phyloP scores from a whole-genome alignment of 2,797 vertebrate genomes.

The Danio aesculapii region DNA sequence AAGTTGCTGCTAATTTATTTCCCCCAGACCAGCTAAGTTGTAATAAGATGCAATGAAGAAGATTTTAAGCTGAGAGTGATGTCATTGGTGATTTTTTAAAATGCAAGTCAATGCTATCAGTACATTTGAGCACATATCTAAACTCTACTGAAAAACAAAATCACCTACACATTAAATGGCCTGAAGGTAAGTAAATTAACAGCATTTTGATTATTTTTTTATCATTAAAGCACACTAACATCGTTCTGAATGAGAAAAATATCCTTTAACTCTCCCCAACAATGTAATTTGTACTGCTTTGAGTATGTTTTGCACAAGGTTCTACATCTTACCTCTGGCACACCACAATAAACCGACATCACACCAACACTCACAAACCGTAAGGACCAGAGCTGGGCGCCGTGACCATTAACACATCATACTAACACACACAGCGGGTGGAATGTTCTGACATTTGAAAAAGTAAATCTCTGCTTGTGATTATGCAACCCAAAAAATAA shows the following conservation, averaged over 20 bases:
- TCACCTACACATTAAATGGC: no score
- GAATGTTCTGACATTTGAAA: conserved; percentile 58
- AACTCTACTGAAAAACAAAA: no score
- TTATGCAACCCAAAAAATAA: conserved; percentile 67
- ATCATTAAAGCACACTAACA: neutral
- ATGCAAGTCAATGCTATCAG: no score
- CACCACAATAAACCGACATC: conserved; percentile 67
- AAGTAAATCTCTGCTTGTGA: conserved; percentile 60
- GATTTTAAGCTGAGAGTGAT: no score
- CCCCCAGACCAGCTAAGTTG: no score
- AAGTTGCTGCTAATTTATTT: no score
- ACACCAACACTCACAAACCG: conserved; percentile 73
- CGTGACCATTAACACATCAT: conserved; percentile 59
- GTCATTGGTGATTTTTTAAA: no score
- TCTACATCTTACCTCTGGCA: conserved; percentile 59
- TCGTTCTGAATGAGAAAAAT: neutral
- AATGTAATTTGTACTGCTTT: conserved; percentile 14
- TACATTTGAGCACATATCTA: no score
- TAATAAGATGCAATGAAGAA: no score
- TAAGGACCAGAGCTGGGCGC: conserved; percentile 57
- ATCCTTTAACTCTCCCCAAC: conserved; percentile 4
- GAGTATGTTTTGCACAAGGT: conserved; percentile 56
- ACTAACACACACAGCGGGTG: conserved; percentile 61
- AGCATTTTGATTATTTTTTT: no score
- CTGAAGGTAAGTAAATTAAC: no score